These are phyloP conservation scores for Caradrina clavipalpis DNA, from an alignment of 2,888 invertebrate genomes.

Conservation along the genomic window DNA sequence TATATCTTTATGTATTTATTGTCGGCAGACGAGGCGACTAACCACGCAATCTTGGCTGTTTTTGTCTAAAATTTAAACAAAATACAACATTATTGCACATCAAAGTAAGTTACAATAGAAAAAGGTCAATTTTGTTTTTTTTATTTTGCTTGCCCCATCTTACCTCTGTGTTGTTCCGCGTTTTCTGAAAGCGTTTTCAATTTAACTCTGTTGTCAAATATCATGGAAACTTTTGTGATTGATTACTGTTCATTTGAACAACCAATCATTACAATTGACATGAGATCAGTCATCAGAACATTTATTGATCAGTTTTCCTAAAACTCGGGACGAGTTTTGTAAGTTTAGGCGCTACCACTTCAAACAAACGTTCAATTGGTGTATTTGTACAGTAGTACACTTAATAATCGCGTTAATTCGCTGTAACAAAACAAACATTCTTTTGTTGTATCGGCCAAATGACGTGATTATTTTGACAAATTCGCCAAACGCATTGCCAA, in stretches of 20 bases:
- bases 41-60: constrained; percentile 74
- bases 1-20: constrained; percentile 77
- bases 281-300: constrained; percentile 14
- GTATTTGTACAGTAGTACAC: neutral
- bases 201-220: constrained; percentile 1
- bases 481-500: neutral
- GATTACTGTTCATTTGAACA: constrained; percentile 11
- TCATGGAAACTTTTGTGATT: constrained; percentile 27
- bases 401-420: neutral
- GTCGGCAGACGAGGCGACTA: constrained; percentile 78
- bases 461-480: neutral
- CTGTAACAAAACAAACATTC: neutral
- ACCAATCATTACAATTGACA: constrained; percentile 9
- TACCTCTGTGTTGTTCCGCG: neutral
- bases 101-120: constrained; percentile 77
- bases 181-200: constrained; percentile 7
- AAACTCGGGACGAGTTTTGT: constrained; percentile 1
- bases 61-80: constrained; percentile 72
- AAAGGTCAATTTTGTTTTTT: constrained; percentile 4
- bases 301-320: neutral
- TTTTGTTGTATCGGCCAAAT: neutral
- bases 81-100: constrained; percentile 74
- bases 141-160: constrained; percentile 31
- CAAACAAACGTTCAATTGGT: neutral
- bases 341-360: neutral